Conservation (phyloP, 2,888 invertebrate genomes). For the Rotaria macrura region DNA sequence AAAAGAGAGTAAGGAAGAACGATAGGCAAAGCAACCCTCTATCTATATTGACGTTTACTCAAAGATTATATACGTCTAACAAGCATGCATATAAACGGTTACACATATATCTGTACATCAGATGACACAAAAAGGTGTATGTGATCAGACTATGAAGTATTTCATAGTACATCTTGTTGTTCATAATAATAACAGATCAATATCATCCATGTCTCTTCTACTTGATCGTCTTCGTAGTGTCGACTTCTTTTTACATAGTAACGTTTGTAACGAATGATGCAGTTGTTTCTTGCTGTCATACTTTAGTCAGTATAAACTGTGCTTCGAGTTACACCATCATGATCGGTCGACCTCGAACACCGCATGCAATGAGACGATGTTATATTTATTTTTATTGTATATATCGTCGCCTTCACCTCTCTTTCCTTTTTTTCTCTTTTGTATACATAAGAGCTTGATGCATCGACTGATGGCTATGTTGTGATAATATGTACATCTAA, state of each 20-base stretch:
- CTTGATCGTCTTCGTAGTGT: background rate
- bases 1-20: background rate
- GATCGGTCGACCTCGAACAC: background rate
- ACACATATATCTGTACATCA: background rate
- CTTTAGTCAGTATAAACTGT: background rate
- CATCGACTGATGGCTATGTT: background rate
- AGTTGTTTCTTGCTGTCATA: background rate
- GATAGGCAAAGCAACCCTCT: background rate
- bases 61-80: background rate
- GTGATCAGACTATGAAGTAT: background rate
- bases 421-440: background rate
- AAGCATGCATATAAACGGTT: background rate
- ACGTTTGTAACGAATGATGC: background rate
- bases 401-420: background rate
- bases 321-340: background rate
- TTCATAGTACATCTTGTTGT: background rate
- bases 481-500: background rate
- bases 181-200: background rate
- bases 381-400: slow-evolving; percentile 7
- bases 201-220: background rate
- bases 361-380: background rate
- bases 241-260: background rate
- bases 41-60: background rate
- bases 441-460: background rate
- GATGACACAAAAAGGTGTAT: background rate